Evolutionary conservation across 2,797 vertebrate genomes (phyloP), one percentile per base, ranked within the genome.

Genomic region (Halcyon leucocephala): DNA sequence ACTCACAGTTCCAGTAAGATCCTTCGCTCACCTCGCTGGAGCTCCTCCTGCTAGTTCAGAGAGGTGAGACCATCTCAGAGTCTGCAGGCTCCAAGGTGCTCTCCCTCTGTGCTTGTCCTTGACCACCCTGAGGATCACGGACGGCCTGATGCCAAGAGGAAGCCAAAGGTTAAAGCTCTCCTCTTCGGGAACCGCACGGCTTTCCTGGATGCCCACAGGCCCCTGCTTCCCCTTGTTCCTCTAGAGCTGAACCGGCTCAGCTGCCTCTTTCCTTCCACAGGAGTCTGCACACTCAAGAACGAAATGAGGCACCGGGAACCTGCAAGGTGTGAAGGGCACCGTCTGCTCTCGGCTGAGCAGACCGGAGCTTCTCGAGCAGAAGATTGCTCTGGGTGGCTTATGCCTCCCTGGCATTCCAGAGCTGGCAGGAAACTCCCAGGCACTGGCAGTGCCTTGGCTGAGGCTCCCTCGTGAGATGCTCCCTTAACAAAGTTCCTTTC

Each of bases 171-270:
- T 29, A 29, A 39, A 66, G 42, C 44, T 84, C 60, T 66, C 15
- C 65, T 54, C 49, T 60, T 31, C 9, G 28, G 28, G 0, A 0
- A 24, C 25, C 5, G 2, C 66, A 1, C 0, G 1, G 31, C 51
- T 87, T n/a, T 48, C 52, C 76, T n/a, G 46, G 44, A 2, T 52
- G 37, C 22, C 41, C 35, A 6, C 21, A 6, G 7, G 5, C 14
- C 12, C 22, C 12, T 12, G 1, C 6, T 26, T 21, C 42, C 28
- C 42, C 39, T 74, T 17, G 7, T 44, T 60, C 65, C 41, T 21
- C 67, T 12, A 10, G 12, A 80, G 24, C 58, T 20, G 1, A 31
- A 4, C 6, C 9, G 22, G 12, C 71, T 52, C 60, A n/a, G 17
- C 2, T 3, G 11, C 22, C 33, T 74, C 46, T 28, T 35, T 1